Evolutionary conservation across 1,140 invertebrate genomes (phyloP).

Genomic region (Pentalonia nigronervosa): DNA sequence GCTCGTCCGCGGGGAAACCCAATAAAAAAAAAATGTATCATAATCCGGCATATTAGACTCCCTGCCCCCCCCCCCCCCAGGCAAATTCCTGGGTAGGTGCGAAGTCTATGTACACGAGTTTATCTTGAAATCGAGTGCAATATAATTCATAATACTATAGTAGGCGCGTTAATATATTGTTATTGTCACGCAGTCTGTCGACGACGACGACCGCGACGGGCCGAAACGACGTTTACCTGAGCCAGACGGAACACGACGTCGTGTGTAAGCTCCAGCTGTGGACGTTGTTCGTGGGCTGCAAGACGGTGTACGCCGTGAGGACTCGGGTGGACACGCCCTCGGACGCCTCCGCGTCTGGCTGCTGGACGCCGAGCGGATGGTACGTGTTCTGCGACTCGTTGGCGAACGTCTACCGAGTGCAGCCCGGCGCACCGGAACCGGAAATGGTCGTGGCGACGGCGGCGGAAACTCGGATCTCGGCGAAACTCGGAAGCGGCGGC

Average conservation of each 20-base stretch:
- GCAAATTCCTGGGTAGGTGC: not conserved
- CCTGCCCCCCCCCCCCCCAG: no score
- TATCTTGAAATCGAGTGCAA: not conserved
- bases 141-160: not conserved
- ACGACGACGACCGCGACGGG: not conserved
- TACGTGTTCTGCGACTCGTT: constrained; percentile 34
- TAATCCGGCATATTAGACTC: not conserved
- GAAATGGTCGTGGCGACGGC: not conserved
- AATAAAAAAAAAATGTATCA: not conserved
- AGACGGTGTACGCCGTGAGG: not conserved
- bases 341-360: not conserved
- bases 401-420: constrained; percentile 23
- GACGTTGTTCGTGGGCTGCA: constrained; percentile 20
- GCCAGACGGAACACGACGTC: constrained; percentile 21
- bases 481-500: not conserved
- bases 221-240: constrained; percentile 11
- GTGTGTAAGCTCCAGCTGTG: constrained; percentile 29
- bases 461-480: not conserved
- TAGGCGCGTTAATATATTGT: not conserved
- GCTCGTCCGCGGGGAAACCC: no score
- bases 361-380: constrained; percentile 27
- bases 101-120: not conserved
- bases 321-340: not conserved
- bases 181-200: not conserved
- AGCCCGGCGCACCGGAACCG: not conserved